Evolutionary conservation across 1,140 invertebrate species (phyloP).

Genomic region (Papilio polyxenes): DNA sequence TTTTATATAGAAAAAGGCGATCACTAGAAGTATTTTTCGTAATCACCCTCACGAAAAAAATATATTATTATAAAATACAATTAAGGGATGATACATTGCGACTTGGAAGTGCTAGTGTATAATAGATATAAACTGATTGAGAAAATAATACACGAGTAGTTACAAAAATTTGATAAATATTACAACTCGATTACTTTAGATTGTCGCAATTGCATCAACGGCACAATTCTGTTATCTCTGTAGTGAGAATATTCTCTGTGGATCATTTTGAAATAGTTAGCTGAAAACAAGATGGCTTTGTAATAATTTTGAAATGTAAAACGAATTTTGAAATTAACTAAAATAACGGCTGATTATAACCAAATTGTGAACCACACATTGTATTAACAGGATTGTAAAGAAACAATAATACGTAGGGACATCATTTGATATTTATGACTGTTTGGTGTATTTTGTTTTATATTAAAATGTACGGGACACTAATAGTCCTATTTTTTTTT

Average conservation of each 20-base stretch:
- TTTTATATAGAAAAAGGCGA: neutral
- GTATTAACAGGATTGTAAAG: neutral
- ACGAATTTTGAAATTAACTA: neutral
- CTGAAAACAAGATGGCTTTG: neutral
- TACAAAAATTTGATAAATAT: slow-evolving; percentile 5
- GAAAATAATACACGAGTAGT: slow-evolving; percentile 12
- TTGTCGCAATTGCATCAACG: slow-evolving; percentile 7
- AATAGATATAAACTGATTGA: neutral
- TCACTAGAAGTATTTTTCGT: neutral
- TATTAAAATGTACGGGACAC: neutral
- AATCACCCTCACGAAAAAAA: neutral
- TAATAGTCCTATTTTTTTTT: neutral
- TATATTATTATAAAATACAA: slow-evolving; percentile 15
- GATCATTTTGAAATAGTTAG: neutral
- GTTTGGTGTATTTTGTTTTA: slow-evolving; percentile 9
- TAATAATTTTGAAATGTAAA: slow-evolving; percentile 2
- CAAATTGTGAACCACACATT: neutral
- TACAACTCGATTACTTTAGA: neutral
- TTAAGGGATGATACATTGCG: slow-evolving; percentile 8
- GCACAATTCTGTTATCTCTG: neutral
- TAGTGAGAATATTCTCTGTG: neutral
- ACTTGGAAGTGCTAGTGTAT: neutral
- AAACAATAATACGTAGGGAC: neutral
- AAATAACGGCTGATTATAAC: neutral
- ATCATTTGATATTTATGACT: neutral